Base-by-base conservation (phyloP, 2,113 vertebrate genomes). In the Proteles cristata region DNA sequence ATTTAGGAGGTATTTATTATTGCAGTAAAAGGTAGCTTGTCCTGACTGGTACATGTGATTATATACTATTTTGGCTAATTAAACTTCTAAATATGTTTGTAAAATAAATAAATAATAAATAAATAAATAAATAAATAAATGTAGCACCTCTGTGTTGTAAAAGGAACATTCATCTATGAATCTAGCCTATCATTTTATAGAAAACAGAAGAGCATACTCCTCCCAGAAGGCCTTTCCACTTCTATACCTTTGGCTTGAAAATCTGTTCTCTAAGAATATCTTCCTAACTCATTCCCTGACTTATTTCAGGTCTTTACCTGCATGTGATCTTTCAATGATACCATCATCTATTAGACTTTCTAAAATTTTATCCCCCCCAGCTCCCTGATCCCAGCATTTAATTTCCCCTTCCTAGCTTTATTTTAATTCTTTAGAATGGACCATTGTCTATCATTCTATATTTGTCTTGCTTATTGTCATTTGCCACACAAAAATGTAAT, bases 391-490 rank as follows among this genome's bases (percentile, higher is more conserved):
- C 48, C 10, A 69, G 7, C 19, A 93, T 88, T 84, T 85, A 69
- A 61, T 69, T 71, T 7, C 33, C 14, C 21, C 4, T 92, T 81
- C 0, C 11, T 65, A 55, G 10, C 83, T 92, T 83, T 93, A 31
- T 80, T 88, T 65, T 85, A 86, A 85, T 93, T 82, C 65, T 16
- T 80, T 88, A 88, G 28, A 26, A 45, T 43, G 48, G 50, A 26
- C 12, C 33, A 87, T 91, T 95, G 19, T n/a, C 50, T 93, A 1
- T 92, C 39, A 88, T 85, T 77, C 63, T 91, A 21, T 35, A 11
- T 68, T 77, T 96, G 63, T 90, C 63, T 66, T 81, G 81, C 14
- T 55, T 87, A 33, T 84, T 95, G 55, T 80, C 55, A 97, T 2
- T 39, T n/a, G 11, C 16, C 21, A 90, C 26, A 71, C 11, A 88